Evolutionary conservation across 2,797 vertebrate species (phyloP).

Genomic region (Myotis vivesi): DNA sequence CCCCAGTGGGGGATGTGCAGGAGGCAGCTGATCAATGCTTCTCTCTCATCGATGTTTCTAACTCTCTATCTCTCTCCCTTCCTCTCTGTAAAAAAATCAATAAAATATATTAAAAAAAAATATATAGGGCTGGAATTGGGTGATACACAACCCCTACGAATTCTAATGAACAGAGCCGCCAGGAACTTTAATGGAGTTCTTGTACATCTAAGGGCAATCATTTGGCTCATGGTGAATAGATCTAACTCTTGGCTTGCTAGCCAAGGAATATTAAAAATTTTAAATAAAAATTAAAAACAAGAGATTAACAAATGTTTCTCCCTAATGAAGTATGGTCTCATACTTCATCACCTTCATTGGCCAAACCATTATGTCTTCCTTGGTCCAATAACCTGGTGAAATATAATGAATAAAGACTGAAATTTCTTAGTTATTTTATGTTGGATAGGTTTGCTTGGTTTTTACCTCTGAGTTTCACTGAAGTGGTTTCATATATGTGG

Average conservation of each 20-base stretch:
- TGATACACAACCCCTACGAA: neutral
- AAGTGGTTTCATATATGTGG: neutral
- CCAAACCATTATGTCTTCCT: neutral
- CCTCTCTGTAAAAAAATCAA: too few species aligned
- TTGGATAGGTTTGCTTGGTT: neutral
- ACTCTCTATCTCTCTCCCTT: too few species aligned
- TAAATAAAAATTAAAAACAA: constrained; percentile 43
- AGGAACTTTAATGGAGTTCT: neutral
- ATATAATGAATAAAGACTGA: neutral
- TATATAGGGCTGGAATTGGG: neutral
- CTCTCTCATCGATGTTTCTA: too few species aligned
- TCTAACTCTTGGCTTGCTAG: constrained; percentile 20
- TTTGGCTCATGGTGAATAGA: constrained; percentile 35
- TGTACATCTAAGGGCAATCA: neutral
- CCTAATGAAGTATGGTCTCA: constrained; percentile 39
- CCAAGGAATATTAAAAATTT: constrained; percentile 4
- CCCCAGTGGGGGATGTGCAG: too few species aligned
- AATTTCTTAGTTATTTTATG: neutral
- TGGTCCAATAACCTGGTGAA: neutral
- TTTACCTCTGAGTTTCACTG: constrained; percentile 1
- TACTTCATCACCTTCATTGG: neutral
- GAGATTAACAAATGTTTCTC: neutral
- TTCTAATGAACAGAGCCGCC: neutral
- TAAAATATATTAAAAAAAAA: too few species aligned
- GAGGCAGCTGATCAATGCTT: too few species aligned